These are phyloP conservation scores for Troilus luridus DNA, from an alignment of 2,888 invertebrate species.

Conservation along the genomic window DNA sequence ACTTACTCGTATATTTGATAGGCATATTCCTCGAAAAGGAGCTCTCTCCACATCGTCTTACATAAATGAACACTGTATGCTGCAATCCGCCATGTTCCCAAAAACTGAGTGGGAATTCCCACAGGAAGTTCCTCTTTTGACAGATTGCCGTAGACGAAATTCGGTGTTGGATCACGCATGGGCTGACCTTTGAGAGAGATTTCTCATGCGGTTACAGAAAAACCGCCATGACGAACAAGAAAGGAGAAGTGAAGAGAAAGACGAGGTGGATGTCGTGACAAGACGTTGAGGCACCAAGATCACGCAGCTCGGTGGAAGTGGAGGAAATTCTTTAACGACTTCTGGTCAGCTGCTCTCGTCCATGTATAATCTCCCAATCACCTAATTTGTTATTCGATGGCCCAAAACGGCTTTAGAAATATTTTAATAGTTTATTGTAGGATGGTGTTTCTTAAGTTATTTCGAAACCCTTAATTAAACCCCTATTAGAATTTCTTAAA, in stretches of 20 bases:
- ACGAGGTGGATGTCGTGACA: constrained; percentile 17
- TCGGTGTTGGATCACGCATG: background rate
- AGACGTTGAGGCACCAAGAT: background rate
- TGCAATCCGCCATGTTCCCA: background rate
- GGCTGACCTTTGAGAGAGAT: background rate
- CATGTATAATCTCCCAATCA: background rate
- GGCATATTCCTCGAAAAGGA: no score
- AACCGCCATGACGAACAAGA: background rate
- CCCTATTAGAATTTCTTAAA: background rate
- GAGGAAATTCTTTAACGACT: constrained; percentile 17
- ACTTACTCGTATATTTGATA: no score
- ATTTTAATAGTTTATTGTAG: background rate
- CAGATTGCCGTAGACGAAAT: background rate
- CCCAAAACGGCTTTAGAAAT: background rate
- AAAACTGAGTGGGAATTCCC: background rate
- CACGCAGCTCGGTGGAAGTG: background rate
- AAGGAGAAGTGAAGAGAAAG: background rate
- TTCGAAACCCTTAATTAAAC: background rate
- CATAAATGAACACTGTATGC: no score
- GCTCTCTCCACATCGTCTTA: no score
- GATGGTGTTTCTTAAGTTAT: background rate
- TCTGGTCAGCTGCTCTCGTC: background rate
- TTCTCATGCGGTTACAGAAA: background rate
- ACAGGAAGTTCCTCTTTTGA: background rate
- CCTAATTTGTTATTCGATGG: background rate